Conservation (phyloP, 2,888 invertebrate species). For the Eupithecia tripunctaria region DNA sequence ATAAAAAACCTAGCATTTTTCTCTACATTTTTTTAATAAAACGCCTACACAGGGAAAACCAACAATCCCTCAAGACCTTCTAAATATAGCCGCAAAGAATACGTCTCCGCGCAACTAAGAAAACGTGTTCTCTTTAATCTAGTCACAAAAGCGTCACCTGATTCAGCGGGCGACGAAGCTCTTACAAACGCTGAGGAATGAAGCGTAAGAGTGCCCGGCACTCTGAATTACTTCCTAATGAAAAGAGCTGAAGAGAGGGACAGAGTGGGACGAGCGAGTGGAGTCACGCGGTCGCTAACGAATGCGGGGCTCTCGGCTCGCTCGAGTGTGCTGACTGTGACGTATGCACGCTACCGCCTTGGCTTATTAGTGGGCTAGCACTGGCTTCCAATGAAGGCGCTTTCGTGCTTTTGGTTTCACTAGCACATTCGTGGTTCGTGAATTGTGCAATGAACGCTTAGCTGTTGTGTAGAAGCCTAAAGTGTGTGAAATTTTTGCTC, state of each 20-base stretch:
- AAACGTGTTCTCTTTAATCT: conserved; percentile 82
- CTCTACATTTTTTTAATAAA: conserved; percentile 18
- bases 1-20: neutral
- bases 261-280: conserved; percentile 65
- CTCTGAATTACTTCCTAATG: conserved; percentile 85
- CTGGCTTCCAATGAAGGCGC: conserved; percentile 24
- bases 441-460: conserved; percentile 9
- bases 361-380: conserved; percentile 58
- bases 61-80: conserved; percentile 60
- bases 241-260: conserved; percentile 80
- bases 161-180: conserved; percentile 75
- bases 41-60: conserved; percentile 31
- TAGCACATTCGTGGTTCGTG: conserved; percentile 9
- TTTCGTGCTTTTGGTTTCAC: conserved; percentile 23
- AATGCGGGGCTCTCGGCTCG: conserved; percentile 73
- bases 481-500: neutral
- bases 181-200: conserved; percentile 80
- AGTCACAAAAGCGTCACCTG: conserved; percentile 83
- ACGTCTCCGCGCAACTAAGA: conserved; percentile 65
- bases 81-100: conserved; percentile 75
- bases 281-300: conserved; percentile 80
- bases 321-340: conserved; percentile 62
- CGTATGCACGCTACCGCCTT: conserved; percentile 54
- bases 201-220: conserved; percentile 80
- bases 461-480: neutral